Evolutionary conservation across 2,888 invertebrate species (phyloP).

Genomic region (Drosophila kambysellisi): DNA sequence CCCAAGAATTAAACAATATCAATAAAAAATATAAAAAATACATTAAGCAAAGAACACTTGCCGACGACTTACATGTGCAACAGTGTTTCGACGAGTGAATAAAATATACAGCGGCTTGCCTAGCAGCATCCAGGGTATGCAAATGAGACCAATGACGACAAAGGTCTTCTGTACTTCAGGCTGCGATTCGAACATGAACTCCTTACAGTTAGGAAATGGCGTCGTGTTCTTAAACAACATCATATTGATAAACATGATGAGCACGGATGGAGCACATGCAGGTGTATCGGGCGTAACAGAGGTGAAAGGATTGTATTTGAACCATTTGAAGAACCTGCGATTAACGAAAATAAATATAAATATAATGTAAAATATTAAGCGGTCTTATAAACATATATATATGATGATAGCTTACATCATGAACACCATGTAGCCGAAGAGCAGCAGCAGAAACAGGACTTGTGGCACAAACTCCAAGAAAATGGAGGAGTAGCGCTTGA

Average conservation of each 20-base stretch:
- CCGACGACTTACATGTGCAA: conserved; percentile 68
- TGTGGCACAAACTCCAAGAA: conserved; percentile 96
- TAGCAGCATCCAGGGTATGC: conserved; percentile 97
- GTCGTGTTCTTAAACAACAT: conserved; percentile 88
- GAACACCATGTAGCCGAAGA: conserved; percentile 96
- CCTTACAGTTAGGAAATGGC: conserved; percentile 86
- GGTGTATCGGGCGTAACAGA: conserved; percentile 83
- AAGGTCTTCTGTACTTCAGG: conserved; percentile 90
- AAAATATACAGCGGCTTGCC: conserved; percentile 94
- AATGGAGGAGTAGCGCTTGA: conserved; percentile 89
- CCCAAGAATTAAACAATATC: neutral
- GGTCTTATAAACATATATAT: neutral
- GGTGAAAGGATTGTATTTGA: conserved; percentile 88
- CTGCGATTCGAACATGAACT: conserved; percentile 90
- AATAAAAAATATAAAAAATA: neutral
- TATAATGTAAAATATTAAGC: neutral
- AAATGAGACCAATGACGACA: conserved; percentile 92
- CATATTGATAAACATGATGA: conserved; percentile 93
- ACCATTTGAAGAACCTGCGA: conserved; percentile 92
- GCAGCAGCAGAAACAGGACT: conserved; percentile 92
- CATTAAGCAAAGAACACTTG: neutral
- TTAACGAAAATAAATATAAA: neutral
- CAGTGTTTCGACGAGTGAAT: conserved; percentile 73
- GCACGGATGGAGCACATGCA: conserved; percentile 90
- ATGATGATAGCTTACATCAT: conserved; percentile 88